Base-by-base conservation (phyloP, 2,888 invertebrate genomes). In the Nymphalis c-album region DNA sequence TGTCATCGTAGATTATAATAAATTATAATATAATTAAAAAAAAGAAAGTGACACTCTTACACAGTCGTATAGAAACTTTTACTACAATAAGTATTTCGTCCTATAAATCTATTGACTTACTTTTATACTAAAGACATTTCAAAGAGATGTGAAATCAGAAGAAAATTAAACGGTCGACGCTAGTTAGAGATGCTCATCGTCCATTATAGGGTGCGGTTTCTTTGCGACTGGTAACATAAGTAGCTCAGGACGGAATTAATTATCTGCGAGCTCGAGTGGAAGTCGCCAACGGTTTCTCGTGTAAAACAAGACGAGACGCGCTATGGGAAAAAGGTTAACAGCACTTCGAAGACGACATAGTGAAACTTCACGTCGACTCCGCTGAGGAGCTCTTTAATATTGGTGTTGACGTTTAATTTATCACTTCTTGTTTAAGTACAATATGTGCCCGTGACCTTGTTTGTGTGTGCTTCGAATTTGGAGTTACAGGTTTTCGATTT, bases 171-270 rank as follows among this genome's bases (percentile, higher is more conserved):
- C 81, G 82, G 82, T 81, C 81, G 85, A 83, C 82, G 82, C 84
- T 81, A 83, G 82, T 72, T 78, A 83, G 84, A 85, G 67, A 79
- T 85, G 84, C 86, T 85, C 83, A 81, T 80, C 74, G 80, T 82
- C 83, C 83, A 82, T 80, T 81, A 78, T 82, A 80, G 83, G 84
- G 83, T 83, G 88, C 81, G 87, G 88, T 89, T 85, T 84, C 83
- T 80, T 83, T 80, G 81, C 78, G 76, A 80, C 76, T 80, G 79
- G 85, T 84, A 85, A 86, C 80, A 76, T 85, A 89, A 90, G 90
- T 90, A 86, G 85, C 81, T 73, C 88, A 88, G 86, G 86, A 86
- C 85, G 80, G 87, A 87, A 90, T 90, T 88, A 89, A 90, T 90
- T 90, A 88, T 85, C 83, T 75, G 77, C 78, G 74, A 79, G 74